Conservation (phyloP, 2,113 vertebrate species). For the Serilophus lunatus region DNA sequence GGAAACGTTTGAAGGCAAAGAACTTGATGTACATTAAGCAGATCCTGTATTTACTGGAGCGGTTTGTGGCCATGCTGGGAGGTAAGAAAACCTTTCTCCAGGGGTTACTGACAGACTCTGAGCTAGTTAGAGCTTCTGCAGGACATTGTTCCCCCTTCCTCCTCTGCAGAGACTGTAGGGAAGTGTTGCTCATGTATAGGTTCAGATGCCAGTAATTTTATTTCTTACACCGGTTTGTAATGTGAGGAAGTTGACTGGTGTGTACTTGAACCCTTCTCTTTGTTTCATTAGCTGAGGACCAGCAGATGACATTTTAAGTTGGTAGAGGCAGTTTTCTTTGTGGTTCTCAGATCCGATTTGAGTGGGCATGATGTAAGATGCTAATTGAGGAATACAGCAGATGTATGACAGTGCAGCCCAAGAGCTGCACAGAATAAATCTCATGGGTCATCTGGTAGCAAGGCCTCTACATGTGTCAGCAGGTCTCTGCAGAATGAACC, state of each 20-base stretch:
- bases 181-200: background rate
- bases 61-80: conserved; percentile 83
- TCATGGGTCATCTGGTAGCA: background rate
- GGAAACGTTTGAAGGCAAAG: conserved; percentile 91
- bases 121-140: background rate
- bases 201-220: background rate
- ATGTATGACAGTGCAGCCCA: background rate
- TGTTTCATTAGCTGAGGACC: background rate
- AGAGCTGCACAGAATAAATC: background rate
- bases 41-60: conserved; percentile 89
- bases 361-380: background rate
- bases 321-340: background rate
- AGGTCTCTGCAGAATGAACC: background rate
- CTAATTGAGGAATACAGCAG: background rate
- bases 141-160: background rate
- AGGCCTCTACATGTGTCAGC: background rate
- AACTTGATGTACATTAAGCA: conserved; percentile 98
- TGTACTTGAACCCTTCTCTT: background rate
- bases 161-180: background rate
- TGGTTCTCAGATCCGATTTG: background rate
- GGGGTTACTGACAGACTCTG: background rate
- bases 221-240: background rate
- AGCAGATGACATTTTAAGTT: background rate
- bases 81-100: conserved; percentile 70
- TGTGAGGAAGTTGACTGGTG: background rate